phyloP scores from a whole-genome alignment of 2,797 vertebrate species.

The Hyperoplus immaculatus region DNA sequence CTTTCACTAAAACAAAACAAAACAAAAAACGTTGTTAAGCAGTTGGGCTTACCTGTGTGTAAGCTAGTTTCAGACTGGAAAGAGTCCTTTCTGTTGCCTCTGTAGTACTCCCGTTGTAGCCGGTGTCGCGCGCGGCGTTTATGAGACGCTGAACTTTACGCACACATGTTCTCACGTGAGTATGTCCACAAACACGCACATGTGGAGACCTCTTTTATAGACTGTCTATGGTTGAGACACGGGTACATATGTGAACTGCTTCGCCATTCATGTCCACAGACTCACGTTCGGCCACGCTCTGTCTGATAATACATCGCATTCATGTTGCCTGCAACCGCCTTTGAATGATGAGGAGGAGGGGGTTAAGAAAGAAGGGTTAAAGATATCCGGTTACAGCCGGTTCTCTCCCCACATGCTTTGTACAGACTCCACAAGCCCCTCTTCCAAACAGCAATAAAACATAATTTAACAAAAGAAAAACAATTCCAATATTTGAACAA shows the following conservation, averaged over 20 bases:
- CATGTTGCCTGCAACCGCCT: neutral
- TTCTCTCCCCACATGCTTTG: neutral
- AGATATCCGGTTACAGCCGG: slow-evolving; percentile 66
- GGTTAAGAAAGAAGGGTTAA: neutral
- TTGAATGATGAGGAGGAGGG: too few relatives aligned
- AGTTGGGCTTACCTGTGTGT: slow-evolving; percentile 55
- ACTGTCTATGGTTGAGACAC: too few relatives aligned
- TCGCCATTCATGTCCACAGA: neutral
- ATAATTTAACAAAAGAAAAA: too few relatives aligned
- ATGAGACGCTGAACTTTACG: neutral
- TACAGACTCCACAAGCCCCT: neutral
- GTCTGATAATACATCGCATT: neutral
- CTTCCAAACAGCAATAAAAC: too few relatives aligned
- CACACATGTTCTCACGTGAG: slow-evolving; percentile 6
- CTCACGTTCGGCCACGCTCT: neutral
- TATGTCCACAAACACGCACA: neutral
- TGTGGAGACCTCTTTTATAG: neutral
- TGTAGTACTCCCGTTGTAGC: neutral
- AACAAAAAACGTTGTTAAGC: fast-evolving
- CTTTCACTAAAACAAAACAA: too few relatives aligned
- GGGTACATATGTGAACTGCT: too few relatives aligned
- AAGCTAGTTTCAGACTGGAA: neutral
- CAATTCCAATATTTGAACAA: too few relatives aligned
- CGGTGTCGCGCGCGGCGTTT: neutral
- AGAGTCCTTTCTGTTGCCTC: neutral